Evolutionary conservation across 2,797 vertebrate genomes (phyloP).

Genomic region (Acanthornis magna): DNA sequence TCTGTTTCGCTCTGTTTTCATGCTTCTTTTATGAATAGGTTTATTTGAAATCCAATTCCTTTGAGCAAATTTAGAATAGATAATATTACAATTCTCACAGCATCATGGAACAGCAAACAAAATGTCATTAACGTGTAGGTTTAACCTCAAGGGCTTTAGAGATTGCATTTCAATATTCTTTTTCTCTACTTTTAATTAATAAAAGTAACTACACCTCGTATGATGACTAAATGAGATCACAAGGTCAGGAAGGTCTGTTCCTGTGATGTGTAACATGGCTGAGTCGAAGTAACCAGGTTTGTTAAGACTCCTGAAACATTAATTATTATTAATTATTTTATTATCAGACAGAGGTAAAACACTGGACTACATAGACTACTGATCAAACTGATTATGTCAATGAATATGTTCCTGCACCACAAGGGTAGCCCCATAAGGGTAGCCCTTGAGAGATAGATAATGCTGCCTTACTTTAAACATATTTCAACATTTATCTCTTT

Average conservation of each 20-base stretch:
- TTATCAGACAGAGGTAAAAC: not conserved
- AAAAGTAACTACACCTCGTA: not conserved
- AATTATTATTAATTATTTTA: not conserved
- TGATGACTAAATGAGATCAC: not conserved
- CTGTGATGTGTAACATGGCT: not conserved
- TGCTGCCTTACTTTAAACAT: not conserved
- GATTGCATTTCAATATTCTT: slow-evolving; percentile 13
- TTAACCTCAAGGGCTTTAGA: slow-evolving; percentile 21
- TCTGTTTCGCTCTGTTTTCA: not conserved
- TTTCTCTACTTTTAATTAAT: slow-evolving; percentile 13
- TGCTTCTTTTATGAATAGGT: slow-evolving; percentile 1
- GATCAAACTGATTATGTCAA: not conserved
- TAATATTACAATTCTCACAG: not conserved
- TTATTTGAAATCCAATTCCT: slow-evolving; percentile 38
- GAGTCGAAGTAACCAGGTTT: not conserved
- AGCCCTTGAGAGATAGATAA: not conserved
- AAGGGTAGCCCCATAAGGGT: not conserved
- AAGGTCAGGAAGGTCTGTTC: not conserved
- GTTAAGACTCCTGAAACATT: not conserved
- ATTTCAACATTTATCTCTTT: not conserved
- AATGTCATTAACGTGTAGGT: not conserved
- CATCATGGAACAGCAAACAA: not conserved
- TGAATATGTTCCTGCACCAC: not conserved
- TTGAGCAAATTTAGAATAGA: slow-evolving; percentile 5
- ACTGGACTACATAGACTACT: not conserved